Percentiles rank a stretch among this genome's conserved stretches.
phyloP scores from a whole-genome alignment of 2,888 invertebrate species.

The Spicauda simplicius region DNA sequence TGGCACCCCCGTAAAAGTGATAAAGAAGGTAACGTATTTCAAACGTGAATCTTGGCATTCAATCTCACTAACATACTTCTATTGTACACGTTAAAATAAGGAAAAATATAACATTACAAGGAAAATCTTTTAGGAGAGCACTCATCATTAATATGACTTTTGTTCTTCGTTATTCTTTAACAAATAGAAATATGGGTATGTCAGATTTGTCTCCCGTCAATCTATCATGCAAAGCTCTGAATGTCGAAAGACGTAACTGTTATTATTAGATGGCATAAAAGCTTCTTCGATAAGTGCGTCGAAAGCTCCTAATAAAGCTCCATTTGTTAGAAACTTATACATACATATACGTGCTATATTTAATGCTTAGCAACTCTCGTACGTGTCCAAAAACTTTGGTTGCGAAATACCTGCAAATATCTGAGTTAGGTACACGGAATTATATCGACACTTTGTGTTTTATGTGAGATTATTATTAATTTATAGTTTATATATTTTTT shows the following conservation, averaged over 20 bases:
- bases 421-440: not conserved
- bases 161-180: constrained; percentile 3
- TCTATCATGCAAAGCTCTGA: not conserved
- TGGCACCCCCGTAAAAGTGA: too few relatives aligned
- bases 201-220: not conserved
- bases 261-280: constrained; percentile 50
- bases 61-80: not conserved
- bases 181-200: not conserved
- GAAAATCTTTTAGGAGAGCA: constrained; percentile 7
- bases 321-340: constrained; percentile 47
- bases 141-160: constrained; percentile 5
- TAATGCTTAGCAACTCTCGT: constrained; percentile 14
- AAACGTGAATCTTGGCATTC: not conserved
- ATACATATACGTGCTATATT: constrained; percentile 36
- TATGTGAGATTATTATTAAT: too few relatives aligned
- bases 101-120: constrained; percentile 7
- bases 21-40: not conserved
- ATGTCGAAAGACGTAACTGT: constrained; percentile 9
- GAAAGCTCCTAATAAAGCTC: constrained; percentile 40
- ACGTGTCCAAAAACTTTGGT: constrained; percentile 32
- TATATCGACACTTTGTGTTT: too few relatives aligned
- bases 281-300: constrained; percentile 47
- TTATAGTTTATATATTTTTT: too few relatives aligned
- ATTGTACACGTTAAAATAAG: constrained; percentile 2
- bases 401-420: not conserved